Percentiles rank a stretch among this genome's conserved stretches.
Conservation (phyloP, 1,140 invertebrate genomes). For the Mycetomoellerius zeteki region DNA sequence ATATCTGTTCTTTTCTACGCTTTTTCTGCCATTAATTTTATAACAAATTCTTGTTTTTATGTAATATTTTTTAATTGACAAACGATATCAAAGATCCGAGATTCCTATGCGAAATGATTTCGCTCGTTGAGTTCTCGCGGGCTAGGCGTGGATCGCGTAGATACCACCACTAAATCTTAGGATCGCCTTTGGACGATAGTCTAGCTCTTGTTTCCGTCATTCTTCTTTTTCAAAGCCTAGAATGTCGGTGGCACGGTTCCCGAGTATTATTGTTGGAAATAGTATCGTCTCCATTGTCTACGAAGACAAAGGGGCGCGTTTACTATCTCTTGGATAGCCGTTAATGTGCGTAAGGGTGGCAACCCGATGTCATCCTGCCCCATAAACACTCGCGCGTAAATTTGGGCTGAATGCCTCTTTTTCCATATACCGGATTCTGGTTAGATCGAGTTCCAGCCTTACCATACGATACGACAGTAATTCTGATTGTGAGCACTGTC, state of each 20-base stretch:
- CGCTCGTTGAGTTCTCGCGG: neutral
- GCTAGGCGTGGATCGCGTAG: neutral
- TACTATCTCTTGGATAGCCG: slow-evolving; percentile 65
- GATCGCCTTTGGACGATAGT: slow-evolving; percentile 22
- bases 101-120: neutral
- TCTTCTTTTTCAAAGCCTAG: slow-evolving; percentile 37
- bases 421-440: slow-evolving; percentile 39
- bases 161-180: slow-evolving; percentile 25
- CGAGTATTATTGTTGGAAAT: slow-evolving; percentile 68
- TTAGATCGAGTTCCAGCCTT: slow-evolving; percentile 50
- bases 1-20: neutral
- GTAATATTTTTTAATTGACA: neutral
- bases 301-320: slow-evolving; percentile 58
- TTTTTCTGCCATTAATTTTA: neutral
- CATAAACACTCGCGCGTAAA: slow-evolving; percentile 79
- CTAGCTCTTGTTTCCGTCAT: neutral
- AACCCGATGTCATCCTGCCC: slow-evolving; percentile 71
- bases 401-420: slow-evolving; percentile 72
- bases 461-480: slow-evolving; percentile 40
- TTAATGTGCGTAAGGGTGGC: slow-evolving; percentile 73
- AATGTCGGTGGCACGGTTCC: slow-evolving; percentile 50
- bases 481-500: slow-evolving; percentile 33
- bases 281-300: slow-evolving; percentile 73
- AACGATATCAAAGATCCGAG: neutral
- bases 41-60: neutral